Conservation (phyloP, 1,140 invertebrate genomes). For the Diorhabda sublineata region DNA sequence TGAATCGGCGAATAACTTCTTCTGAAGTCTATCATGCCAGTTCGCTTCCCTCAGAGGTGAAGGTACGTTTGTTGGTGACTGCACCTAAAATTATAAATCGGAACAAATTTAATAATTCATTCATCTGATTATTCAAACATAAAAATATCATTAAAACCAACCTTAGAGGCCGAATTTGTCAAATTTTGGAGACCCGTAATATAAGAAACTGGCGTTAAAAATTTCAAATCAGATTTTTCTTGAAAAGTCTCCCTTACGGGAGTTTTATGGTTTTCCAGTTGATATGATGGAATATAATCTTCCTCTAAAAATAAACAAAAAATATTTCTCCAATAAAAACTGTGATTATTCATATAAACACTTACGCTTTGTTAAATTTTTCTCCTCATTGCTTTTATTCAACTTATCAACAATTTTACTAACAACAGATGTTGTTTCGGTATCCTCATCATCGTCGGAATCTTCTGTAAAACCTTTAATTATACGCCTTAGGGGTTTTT, state of each 20-base stretch:
- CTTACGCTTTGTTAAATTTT: slow-evolving; percentile 9
- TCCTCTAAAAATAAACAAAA: slow-evolving; percentile 30
- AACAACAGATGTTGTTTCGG: slow-evolving; percentile 3
- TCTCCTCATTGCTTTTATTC: not conserved
- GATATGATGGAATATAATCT: slow-evolving; percentile 34
- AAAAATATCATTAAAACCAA: slow-evolving; percentile 1
- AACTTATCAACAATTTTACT: slow-evolving; percentile 7
- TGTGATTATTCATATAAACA: not conserved
- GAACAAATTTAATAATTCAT: slow-evolving; percentile 6
- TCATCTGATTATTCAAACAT: not conserved
- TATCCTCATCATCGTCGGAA: slow-evolving; percentile 38
- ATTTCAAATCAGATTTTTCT: slow-evolving; percentile 39
- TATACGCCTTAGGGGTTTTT: slow-evolving; percentile 41
- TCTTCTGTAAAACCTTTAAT: slow-evolving; percentile 34
- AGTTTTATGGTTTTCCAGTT: slow-evolving; percentile 29
- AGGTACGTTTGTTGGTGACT: slow-evolving; percentile 31
- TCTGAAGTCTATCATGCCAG: slow-evolving; percentile 36
- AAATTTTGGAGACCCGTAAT: slow-evolving; percentile 37
- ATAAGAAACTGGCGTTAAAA: slow-evolving; percentile 38
- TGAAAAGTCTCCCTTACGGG: slow-evolving; percentile 22
- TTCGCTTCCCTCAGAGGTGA: slow-evolving; percentile 35
- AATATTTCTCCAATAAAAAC: not conserved
- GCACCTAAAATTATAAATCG: slow-evolving; percentile 21
- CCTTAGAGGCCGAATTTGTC: slow-evolving; percentile 31
- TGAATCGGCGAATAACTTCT: slow-evolving; percentile 44